Percentiles rank a stretch among this genome's conserved stretches.
Conservation (phyloP, 2,888 invertebrate genomes). For the Diplazon laetatorius region DNA sequence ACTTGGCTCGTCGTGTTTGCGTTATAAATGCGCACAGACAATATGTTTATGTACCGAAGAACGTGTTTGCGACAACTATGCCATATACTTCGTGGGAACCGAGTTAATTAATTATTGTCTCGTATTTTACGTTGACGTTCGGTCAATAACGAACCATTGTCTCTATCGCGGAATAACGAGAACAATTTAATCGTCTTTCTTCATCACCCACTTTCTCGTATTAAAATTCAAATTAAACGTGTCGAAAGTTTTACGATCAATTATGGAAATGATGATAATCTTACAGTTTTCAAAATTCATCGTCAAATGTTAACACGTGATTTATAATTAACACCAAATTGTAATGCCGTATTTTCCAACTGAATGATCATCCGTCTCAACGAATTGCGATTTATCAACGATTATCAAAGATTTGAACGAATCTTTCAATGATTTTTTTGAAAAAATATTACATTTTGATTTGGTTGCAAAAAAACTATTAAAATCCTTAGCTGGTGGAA, state of each 20-base stretch:
- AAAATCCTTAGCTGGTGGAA: neutral
- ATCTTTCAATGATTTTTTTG: too few species aligned
- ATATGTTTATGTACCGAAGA: neutral
- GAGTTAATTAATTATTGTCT: conserved; percentile 52
- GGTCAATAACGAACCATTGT: neutral
- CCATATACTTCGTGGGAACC: conserved; percentile 51
- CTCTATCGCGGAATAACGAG: neutral
- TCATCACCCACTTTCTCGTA: neutral
- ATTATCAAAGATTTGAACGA: too few species aligned
- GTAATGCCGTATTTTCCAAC: too few species aligned
- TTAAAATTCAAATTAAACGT: neutral
- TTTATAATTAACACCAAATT: too few species aligned
- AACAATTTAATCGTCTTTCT: neutral
- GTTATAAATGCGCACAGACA: too few species aligned
- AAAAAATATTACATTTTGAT: too few species aligned
- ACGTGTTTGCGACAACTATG: neutral
- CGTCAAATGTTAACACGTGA: too few species aligned
- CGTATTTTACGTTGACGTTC: neutral
- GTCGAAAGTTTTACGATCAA: neutral
- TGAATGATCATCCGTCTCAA: too few species aligned
- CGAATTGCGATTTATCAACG: too few species aligned
- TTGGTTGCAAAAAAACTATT: too few species aligned
- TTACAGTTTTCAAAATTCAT: neutral
- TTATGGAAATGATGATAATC: neutral
- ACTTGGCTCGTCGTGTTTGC: too few species aligned